Percentiles rank a stretch among this genome's conserved stretches.
Evolutionary conservation across 2,888 invertebrate species (phyloP).

Genomic region (Ectemnius continuus): DNA sequence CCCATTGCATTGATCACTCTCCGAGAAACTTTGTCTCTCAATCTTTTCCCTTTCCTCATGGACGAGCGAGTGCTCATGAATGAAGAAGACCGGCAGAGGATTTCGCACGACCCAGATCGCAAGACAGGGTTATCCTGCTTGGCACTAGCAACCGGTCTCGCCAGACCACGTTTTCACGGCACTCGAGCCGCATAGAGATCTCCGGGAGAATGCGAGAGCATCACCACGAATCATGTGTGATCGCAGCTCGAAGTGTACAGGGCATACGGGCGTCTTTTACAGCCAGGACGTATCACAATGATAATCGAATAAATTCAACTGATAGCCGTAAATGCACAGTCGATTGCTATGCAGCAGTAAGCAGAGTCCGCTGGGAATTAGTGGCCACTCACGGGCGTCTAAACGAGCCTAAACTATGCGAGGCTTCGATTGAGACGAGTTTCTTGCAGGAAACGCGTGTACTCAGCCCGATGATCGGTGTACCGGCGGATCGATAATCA

Average conservation of each 20-base stretch:
- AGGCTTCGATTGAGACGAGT: background rate
- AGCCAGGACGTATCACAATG: background rate
- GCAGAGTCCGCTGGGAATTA: background rate
- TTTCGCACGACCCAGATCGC: constrained; percentile 66
- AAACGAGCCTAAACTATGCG: too few relatives aligned
- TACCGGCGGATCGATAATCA: constrained; percentile 3
- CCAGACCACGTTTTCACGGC: constrained; percentile 28
- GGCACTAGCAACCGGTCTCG: constrained; percentile 55
- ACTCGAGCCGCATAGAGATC: constrained; percentile 28
- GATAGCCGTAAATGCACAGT: background rate
- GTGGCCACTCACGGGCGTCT: background rate
- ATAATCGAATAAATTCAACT: background rate
- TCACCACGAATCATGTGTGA: constrained; percentile 33
- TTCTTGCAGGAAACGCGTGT: background rate
- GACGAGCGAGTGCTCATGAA: too few relatives aligned
- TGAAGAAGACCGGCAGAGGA: constrained; percentile 55
- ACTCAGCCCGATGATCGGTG: background rate
- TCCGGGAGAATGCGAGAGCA: background rate
- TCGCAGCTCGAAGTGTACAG: constrained; percentile 13
- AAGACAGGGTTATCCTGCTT: constrained; percentile 69
- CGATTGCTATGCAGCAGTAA: background rate
- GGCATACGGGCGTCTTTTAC: constrained; percentile 1
- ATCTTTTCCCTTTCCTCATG: too few relatives aligned
- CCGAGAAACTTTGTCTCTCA: too few relatives aligned
- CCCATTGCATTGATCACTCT: background rate